Percentiles rank a stretch among this genome's conserved stretches.
phyloP scores from a whole-genome alignment of 2,113 vertebrate species.

The Colius striatus region DNA sequence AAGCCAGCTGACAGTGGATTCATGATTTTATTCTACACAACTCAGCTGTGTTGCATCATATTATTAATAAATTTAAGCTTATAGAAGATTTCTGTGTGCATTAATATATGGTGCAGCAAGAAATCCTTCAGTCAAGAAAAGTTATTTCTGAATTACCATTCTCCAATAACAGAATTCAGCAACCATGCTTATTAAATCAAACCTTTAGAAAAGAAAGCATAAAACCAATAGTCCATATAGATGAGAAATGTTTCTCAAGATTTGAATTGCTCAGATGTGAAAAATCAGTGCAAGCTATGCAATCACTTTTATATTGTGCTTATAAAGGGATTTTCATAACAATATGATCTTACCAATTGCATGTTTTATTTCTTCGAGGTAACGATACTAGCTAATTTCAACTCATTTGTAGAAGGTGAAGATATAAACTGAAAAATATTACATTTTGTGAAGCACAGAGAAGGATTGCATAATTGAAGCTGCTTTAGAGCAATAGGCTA shows the following conservation, averaged over 20 bases:
- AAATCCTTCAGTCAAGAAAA: neutral
- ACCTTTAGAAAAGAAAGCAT: constrained; percentile 48
- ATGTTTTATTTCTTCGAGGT: constrained; percentile 24
- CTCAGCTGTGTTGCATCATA: neutral
- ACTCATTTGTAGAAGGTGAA: neutral
- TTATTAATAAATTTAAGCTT: neutral
- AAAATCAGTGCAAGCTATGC: constrained; percentile 27
- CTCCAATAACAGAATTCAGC: constrained; percentile 36
- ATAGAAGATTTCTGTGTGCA: neutral
- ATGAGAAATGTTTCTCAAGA: constrained; percentile 46
- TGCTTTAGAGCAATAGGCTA: neutral
- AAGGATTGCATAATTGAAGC: neutral
- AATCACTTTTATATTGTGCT: neutral
- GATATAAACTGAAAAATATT: neutral
- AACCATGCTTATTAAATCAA: constrained; percentile 59
- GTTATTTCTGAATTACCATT: constrained; percentile 40
- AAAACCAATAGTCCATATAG: constrained; percentile 46
- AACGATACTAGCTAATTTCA: neutral
- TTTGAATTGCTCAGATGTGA: constrained; percentile 40
- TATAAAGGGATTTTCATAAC: constrained; percentile 24
- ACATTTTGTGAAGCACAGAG: neutral
- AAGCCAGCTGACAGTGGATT: neutral
- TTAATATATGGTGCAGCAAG: neutral
- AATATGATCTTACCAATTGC: neutral
- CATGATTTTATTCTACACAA: neutral